Percentiles rank a stretch among this genome's conserved stretches.
phyloP scores from a whole-genome alignment of 2,113 vertebrate genomes.

The Gymnobelideus leadbeateri region DNA sequence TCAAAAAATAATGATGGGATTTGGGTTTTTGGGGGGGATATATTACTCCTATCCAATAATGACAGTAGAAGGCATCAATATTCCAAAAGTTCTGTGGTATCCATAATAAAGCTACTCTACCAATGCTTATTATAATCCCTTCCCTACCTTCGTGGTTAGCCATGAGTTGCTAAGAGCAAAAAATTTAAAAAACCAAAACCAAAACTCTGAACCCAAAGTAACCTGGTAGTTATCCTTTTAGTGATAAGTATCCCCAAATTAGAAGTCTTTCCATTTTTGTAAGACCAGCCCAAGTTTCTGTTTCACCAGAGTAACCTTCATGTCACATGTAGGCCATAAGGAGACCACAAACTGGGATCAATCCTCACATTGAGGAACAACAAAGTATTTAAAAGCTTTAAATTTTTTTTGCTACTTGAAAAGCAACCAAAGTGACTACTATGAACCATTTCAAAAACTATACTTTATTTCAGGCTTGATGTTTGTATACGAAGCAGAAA shows the following conservation, averaged over 20 bases:
- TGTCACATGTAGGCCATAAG: neutral
- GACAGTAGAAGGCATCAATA: neutral
- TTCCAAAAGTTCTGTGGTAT: neutral
- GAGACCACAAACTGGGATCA: neutral
- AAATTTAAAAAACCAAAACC: neutral
- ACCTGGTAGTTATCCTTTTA: neutral
- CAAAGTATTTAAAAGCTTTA: neutral
- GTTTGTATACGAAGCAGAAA: neutral
- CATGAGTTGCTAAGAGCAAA: neutral
- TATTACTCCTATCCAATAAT: neutral
- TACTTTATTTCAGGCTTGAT: neutral
- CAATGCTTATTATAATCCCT: neutral
- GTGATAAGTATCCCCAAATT: neutral
- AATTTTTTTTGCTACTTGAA: neutral
- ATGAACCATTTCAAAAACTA: neutral
- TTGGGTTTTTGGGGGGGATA: neutral
- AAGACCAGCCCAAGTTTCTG: neutral
- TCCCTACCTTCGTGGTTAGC: neutral
- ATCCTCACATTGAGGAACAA: neutral
- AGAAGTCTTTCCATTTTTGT: neutral
- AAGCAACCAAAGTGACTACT: neutral
- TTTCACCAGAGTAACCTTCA: neutral
- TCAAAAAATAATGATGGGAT: neutral
- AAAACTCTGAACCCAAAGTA: neutral
- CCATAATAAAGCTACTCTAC: neutral